Evolutionary conservation across 2,888 invertebrate genomes (phyloP).

Genomic region (Drosophila koepferae): DNA sequence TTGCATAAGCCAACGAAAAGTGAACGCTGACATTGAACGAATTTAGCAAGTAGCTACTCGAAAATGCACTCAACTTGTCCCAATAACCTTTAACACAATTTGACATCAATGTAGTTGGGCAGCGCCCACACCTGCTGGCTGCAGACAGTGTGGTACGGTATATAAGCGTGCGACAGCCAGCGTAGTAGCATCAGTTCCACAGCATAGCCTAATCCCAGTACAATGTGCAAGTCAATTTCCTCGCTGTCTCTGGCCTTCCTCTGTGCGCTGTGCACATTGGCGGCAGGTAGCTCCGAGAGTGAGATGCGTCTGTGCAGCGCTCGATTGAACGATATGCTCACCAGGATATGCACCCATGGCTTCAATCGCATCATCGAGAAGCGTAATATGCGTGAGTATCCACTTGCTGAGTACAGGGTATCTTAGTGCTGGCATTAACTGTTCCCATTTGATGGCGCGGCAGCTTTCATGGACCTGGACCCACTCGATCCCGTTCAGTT

Average conservation of each 20-base stretch:
- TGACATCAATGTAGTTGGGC: slow-evolving; percentile 58
- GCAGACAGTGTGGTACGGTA: slow-evolving; percentile 7
- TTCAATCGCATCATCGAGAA: slow-evolving; percentile 54
- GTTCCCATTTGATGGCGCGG: neutral
- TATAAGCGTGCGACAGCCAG: slow-evolving; percentile 43
- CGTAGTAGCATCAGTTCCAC: slow-evolving; percentile 51
- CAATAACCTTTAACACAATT: slow-evolving; percentile 66
- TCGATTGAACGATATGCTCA: slow-evolving; percentile 44
- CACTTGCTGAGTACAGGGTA: neutral
- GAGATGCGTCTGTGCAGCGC: slow-evolving; percentile 50
- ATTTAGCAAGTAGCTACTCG: slow-evolving; percentile 64
- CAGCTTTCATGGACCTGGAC: slow-evolving; percentile 40
- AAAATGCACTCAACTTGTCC: slow-evolving; percentile 71
- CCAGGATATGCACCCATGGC: slow-evolving; percentile 40
- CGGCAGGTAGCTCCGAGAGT: neutral
- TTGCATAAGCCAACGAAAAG: slow-evolving; percentile 77
- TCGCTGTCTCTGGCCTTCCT: slow-evolving; percentile 33
- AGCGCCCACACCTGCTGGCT: slow-evolving; percentile 3
- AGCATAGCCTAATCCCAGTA: slow-evolving; percentile 40
- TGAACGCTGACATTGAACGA: slow-evolving; percentile 75
- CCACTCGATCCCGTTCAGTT: slow-evolving; percentile 67
- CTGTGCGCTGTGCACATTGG: slow-evolving; percentile 25
- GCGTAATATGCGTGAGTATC: slow-evolving; percentile 59
- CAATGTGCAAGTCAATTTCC: slow-evolving; percentile 57
- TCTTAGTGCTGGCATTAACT: neutral